Evolutionary conservation across 2,797 vertebrate species (phyloP).

Genomic region (Amazona finschi): DNA sequence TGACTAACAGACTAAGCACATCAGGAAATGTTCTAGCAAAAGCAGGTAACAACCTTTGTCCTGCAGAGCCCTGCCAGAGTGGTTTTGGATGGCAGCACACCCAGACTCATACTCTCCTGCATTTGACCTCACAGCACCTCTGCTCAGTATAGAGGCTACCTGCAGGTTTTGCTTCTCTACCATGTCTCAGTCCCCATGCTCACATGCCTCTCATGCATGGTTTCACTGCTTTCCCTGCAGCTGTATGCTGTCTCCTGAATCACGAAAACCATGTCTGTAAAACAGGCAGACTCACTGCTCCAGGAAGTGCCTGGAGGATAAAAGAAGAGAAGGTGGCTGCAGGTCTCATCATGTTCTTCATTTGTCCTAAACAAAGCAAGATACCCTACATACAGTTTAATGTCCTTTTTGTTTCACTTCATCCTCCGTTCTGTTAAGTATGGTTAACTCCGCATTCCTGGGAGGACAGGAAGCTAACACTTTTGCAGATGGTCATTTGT

Average conservation of each 20-base stretch:
- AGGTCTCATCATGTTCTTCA: background rate
- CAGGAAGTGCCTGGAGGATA: background rate
- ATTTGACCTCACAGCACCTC: background rate
- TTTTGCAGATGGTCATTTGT: background rate
- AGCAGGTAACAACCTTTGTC: background rate
- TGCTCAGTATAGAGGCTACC: background rate
- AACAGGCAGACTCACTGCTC: background rate
- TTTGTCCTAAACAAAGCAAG: background rate
- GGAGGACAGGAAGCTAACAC: background rate
- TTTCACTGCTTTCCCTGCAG: background rate
- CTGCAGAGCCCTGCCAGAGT: fast-evolving
- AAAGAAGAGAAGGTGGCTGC: background rate
- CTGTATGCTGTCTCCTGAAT: background rate
- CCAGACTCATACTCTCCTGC: background rate
- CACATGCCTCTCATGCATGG: fast-evolving
- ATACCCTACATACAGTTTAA: background rate
- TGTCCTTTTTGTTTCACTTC: background rate
- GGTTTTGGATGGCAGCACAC: background rate
- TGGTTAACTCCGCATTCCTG: background rate
- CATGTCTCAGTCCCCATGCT: background rate
- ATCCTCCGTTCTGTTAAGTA: background rate
- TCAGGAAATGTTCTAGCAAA: background rate
- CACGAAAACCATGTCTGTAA: background rate
- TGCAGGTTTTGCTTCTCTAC: background rate
- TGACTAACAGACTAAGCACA: background rate